Evolutionary conservation across 2,797 vertebrate genomes (phyloP), one percentile per base, ranked within the genome.

Genomic region (Propithecus deckenii): DNA sequence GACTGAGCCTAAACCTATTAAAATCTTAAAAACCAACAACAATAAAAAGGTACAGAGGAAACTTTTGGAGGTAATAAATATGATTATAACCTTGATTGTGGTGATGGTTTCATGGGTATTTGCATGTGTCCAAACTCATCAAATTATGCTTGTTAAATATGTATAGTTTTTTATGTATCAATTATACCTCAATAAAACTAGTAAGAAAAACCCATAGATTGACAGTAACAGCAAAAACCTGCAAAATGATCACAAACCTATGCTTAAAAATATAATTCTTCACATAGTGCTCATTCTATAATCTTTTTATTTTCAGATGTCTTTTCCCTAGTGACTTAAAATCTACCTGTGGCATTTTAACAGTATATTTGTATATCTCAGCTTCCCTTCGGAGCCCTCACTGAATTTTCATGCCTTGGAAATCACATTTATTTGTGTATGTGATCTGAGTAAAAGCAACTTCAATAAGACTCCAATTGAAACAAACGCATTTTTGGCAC

Each of bases 401-500:
- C 30, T 38, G 41, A 74, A 38, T 65, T 92, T 87, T 63, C 75
- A 38, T 14, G 55, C 18, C 52, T 94, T 71, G 38, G 48, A 94
- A 86, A 72, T 71, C 5, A 4, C 38, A 55, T 48, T 69, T 93
- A 67, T 97, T 63, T 93, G 59, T 90, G 46, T 76, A 35, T 3
- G 1, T 55, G 72, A 83, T 79, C 38, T 75, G 61, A 83, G 50
- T 55, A 59, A 92, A 83, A 93, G 48, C 86, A 59, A 76, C 76
- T 80, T 92, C 61, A 91, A 13, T 65, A 74, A 57, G 76, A 93
- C 89, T 93, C 14, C 69, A 71, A 32, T 67, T 55, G 93, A 95
- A 92, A 94, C 71, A 90, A 95, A 91, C 1, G 80, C 22, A 84
- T 25, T 96, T 96, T 65, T 93, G 97, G 95, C 95, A 96, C 46